A percentile compares a stretch with the other conserved stretches of the same genome.
phyloP scores from a whole-genome alignment of 2,113 vertebrate species.

The Boulengeromyrus knoepffleri region DNA sequence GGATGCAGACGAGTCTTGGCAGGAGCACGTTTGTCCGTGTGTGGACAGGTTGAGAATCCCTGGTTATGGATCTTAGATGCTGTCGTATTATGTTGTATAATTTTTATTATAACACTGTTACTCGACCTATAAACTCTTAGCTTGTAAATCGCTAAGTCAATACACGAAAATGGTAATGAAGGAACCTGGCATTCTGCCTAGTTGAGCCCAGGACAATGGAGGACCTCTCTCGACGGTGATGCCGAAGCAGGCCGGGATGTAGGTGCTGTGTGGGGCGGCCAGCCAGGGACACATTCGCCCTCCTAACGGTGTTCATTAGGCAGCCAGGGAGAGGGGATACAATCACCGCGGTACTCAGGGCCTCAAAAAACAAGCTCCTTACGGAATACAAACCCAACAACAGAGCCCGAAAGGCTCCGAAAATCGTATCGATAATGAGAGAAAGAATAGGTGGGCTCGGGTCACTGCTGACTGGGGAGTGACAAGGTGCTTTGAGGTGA shows the following conservation, averaged over 20 bases:
- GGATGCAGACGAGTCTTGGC: background rate
- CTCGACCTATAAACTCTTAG: background rate
- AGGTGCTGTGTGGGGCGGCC: background rate
- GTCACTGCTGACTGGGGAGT: background rate
- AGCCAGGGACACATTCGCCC: background rate
- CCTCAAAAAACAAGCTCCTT: background rate
- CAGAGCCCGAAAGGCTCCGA: background rate
- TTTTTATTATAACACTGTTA: background rate
- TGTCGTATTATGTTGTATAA: background rate
- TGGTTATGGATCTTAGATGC: background rate
- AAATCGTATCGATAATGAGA: background rate
- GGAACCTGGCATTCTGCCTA: background rate
- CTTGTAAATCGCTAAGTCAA: background rate
- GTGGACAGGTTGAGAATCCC: background rate
- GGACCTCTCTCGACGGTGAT: background rate
- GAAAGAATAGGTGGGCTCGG: background rate
- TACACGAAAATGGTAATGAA: background rate
- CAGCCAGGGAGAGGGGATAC: slow-evolving; percentile 14
- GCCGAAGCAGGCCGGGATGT: background rate
- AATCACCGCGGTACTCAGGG: slow-evolving; percentile 9
- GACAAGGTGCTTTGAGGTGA: background rate
- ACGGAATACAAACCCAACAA: background rate
- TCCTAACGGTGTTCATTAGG: slow-evolving; percentile 19
- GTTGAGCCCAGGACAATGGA: background rate
- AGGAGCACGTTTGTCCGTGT: background rate